These are phyloP conservation scores for Montipora capitata DNA, from an alignment of 92 coral and sea anemone species.

Conservation along the genomic window DNA sequence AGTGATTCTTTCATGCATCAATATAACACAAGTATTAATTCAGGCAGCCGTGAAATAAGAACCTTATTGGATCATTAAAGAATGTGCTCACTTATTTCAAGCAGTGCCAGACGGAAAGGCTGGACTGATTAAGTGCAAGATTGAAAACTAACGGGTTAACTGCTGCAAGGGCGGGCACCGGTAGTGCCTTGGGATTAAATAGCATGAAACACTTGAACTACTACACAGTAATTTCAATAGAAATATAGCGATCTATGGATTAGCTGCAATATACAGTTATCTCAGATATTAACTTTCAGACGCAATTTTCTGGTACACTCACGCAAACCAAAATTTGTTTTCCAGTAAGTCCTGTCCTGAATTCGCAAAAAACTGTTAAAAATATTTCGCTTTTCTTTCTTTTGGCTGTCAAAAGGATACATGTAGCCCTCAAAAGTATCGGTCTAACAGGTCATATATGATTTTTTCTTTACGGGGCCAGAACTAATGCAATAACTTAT, in stretches of 20 bases:
- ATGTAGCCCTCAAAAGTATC: too few species aligned
- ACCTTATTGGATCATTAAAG: neutral
- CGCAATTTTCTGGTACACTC: neutral
- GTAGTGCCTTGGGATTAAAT: neutral
- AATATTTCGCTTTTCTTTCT: too few species aligned
- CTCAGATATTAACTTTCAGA: neutral
- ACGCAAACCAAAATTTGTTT: neutral
- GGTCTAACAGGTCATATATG: too few species aligned
- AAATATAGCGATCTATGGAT: neutral
- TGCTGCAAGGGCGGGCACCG: neutral
- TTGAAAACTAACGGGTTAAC: neutral
- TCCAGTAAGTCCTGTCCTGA: neutral
- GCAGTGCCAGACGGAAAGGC: conserved; percentile 15
- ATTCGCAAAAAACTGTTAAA: too few species aligned
- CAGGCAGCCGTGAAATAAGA: conserved; percentile 12
- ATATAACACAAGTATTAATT: neutral
- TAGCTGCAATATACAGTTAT: neutral
- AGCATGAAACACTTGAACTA: neutral
- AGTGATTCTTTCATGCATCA: neutral
- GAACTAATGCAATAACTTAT: neutral
- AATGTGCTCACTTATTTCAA: neutral
- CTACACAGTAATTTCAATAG: conserved; percentile 2
- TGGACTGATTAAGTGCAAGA: neutral
- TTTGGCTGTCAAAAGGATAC: too few species aligned
- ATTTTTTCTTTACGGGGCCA: too few species aligned